phyloP scores from a whole-genome alignment of 2,888 invertebrate species.

The Pristionchus arcanus region DNA sequence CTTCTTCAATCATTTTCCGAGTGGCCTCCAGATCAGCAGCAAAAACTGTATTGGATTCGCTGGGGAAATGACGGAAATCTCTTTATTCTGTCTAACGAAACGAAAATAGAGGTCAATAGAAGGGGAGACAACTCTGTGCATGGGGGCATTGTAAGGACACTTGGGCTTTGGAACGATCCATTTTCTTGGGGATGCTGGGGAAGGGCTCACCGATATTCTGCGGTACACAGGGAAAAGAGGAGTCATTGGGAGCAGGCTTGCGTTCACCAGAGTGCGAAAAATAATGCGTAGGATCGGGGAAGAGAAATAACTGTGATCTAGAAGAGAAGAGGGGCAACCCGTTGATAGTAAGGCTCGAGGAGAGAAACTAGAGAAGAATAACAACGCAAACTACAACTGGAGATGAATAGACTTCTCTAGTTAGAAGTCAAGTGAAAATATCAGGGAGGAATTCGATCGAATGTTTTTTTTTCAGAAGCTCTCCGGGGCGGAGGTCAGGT shows the following conservation, averaged over 20 bases:
- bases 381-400: no score
- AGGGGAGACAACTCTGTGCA: neutral
- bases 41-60: conserved; percentile 2
- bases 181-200: neutral
- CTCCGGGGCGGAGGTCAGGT: conserved; percentile 1
- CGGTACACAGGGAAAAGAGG: neutral
- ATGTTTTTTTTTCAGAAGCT: neutral
- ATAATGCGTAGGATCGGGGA: neutral
- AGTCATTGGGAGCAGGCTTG: neutral
- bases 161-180: neutral
- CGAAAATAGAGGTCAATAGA: conserved; percentile 22
- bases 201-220: neutral
- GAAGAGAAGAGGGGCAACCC: neutral
- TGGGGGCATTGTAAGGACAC: neutral
- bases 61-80: neutral
- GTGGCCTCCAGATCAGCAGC: neutral
- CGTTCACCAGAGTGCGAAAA: neutral
- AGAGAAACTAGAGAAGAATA: no score
- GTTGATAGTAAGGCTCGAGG: neutral
- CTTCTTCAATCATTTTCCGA: neutral
- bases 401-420: no score
- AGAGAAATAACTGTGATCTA: neutral
- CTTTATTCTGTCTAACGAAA: conserved; percentile 36
- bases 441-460: neutral
- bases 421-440: no score